phyloP scores from a whole-genome alignment of 2,888 invertebrate genomes.

The Syrphus vitripennis region DNA sequence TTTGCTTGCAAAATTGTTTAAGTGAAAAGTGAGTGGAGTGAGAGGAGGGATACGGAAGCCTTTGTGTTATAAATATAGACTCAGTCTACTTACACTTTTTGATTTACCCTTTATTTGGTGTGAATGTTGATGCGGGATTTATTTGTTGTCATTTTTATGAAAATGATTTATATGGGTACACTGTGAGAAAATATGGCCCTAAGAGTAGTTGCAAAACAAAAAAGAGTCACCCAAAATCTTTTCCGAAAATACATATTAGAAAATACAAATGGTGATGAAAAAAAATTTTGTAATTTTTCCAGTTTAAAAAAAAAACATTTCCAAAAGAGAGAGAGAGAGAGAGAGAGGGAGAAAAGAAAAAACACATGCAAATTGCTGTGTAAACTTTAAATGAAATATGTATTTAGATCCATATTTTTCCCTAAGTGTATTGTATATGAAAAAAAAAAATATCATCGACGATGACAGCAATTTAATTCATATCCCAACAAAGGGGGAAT shows the following conservation, averaged over 20 bases:
- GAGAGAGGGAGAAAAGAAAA: too few relatives aligned
- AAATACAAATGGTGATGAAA: too few relatives aligned
- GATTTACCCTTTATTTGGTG: constrained; percentile 44
- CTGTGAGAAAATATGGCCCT: neutral
- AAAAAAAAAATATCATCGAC: neutral
- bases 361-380: too few relatives aligned
- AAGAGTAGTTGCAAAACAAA: too few relatives aligned
- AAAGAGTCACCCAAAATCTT: neutral
- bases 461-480: constrained; percentile 46
- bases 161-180: neutral
- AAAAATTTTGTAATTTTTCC: too few relatives aligned
- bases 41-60: neutral
- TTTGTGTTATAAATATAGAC: constrained; percentile 15
- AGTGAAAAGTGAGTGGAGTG: neutral
- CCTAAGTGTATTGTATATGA: neutral
- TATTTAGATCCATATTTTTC: neutral
- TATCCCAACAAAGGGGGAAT: neutral
- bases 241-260: too few relatives aligned
- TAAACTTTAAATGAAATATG: neutral
- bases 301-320: too few relatives aligned
- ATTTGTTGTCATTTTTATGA: neutral
- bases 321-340: too few relatives aligned
- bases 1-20: neutral
- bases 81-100: constrained; percentile 35
- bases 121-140: constrained; percentile 35